Conservation (phyloP, 2,888 invertebrate genomes). For the Hymenopus coronatus region DNA sequence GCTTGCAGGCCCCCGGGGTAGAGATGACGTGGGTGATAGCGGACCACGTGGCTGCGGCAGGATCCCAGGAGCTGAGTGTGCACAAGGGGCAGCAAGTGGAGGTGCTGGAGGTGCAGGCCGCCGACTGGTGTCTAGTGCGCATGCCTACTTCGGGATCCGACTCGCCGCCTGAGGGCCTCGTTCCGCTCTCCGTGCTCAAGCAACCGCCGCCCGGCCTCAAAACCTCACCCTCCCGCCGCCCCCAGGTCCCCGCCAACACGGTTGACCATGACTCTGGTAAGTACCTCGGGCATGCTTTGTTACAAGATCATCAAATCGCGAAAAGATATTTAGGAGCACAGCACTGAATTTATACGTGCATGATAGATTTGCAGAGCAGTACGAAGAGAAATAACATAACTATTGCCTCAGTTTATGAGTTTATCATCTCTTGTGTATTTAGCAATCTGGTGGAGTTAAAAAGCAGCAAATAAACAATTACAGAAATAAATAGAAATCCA, state of each 20-base stretch:
- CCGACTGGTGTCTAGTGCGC: constrained; percentile 52
- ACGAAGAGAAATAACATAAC: no score
- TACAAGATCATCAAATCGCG: no score
- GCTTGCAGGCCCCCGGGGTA: constrained; percentile 50
- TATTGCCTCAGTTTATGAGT: no score
- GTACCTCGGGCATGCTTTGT: constrained; percentile 4
- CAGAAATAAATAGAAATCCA: no score
- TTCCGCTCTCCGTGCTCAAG: constrained; percentile 75
- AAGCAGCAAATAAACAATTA: no score
- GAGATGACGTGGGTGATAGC: constrained; percentile 91
- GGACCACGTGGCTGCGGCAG: constrained; percentile 74
- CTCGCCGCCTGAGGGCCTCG: constrained; percentile 73
- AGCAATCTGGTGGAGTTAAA: no score
- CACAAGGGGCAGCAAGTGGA: constrained; percentile 92
- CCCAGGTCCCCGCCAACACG: constrained; percentile 1
- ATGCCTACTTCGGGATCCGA: constrained; percentile 44
- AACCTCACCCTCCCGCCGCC: constrained; percentile 55
- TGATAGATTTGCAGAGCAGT: no score
- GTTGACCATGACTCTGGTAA: constrained; percentile 34
- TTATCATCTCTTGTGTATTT: no score
- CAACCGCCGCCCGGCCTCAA: constrained; percentile 62
- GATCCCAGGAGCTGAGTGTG: constrained; percentile 78
- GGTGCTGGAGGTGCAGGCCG: constrained; percentile 73
- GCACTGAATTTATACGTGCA: no score
- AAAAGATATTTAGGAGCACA: no score